These are phyloP conservation scores for Cardiocondyla obscurior DNA, from an alignment of 1,140 invertebrate species.

Conservation along the genomic window DNA sequence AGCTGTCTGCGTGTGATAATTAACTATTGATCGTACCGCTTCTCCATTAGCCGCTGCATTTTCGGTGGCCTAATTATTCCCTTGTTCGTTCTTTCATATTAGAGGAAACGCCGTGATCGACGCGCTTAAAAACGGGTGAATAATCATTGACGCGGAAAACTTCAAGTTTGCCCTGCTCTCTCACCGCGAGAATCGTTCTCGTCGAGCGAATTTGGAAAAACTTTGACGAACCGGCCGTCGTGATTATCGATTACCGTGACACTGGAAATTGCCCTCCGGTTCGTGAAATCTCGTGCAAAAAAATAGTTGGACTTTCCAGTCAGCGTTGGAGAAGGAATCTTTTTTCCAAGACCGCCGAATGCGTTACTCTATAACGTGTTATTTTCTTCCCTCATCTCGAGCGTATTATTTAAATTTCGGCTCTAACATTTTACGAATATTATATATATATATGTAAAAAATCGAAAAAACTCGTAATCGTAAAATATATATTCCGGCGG, in stretches of 20 bases:
- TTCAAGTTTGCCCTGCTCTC: neutral
- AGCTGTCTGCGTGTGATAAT: conserved; percentile 40
- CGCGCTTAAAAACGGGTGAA: conserved; percentile 2
- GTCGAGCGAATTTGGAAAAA: neutral
- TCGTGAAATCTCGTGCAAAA: neutral
- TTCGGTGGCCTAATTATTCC: conserved; percentile 62
- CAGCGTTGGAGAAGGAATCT: neutral
- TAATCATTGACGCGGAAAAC: neutral
- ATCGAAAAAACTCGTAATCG: conserved; percentile 9
- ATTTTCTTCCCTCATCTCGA: neutral
- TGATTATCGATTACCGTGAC: neutral
- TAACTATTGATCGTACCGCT: conserved; percentile 57
- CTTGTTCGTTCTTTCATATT: conserved; percentile 7
- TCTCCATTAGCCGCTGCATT: conserved; percentile 36
- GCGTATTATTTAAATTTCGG: neutral
- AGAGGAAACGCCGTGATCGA: neutral
- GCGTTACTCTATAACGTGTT: neutral
- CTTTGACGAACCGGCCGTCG: neutral
- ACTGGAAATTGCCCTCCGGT: neutral
- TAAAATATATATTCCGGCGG: neutral
- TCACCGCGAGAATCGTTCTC: neutral
- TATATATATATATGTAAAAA: neutral
- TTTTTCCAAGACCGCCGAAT: neutral
- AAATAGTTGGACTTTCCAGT: neutral
- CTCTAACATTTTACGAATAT: neutral